phyloP scores from a whole-genome alignment of 2,113 vertebrate species.

The Ictidomys tridecemlineatus region DNA sequence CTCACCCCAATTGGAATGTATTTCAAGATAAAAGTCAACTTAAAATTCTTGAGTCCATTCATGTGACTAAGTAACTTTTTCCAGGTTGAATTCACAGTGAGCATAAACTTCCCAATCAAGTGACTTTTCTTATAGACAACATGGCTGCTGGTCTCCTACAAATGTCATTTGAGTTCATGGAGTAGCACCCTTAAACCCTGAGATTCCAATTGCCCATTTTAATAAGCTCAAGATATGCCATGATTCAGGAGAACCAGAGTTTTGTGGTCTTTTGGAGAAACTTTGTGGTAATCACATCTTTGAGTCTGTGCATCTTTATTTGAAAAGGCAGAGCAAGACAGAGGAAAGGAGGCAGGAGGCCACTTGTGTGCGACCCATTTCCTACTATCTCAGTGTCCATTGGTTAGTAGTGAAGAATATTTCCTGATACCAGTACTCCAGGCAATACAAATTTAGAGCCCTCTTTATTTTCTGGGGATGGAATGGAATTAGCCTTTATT shows the following conservation, averaged over 20 bases:
- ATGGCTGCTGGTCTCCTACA: background rate
- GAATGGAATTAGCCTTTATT: background rate
- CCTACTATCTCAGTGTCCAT: background rate
- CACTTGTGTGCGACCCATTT: background rate
- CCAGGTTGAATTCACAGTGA: constrained; percentile 33
- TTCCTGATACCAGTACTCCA: background rate
- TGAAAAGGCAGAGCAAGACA: background rate
- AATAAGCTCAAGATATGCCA: no score
- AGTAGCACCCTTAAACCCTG: background rate
- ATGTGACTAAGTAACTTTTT: constrained; percentile 35
- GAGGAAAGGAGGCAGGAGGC: background rate
- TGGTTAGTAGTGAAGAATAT: background rate
- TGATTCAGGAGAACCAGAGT: background rate
- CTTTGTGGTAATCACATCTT: background rate
- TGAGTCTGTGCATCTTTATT: background rate
- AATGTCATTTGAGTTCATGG: background rate
- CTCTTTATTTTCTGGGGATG: background rate
- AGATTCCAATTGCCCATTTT: background rate
- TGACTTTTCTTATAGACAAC: background rate
- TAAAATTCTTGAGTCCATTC: background rate
- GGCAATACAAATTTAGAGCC: background rate
- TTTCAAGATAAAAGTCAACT: constrained; percentile 31
- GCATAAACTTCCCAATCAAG: background rate
- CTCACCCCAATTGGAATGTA: background rate
- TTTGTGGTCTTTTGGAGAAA: background rate